Base-by-base conservation (phyloP, 2,113 vertebrate species). In the Callionymus lyra region DNA sequence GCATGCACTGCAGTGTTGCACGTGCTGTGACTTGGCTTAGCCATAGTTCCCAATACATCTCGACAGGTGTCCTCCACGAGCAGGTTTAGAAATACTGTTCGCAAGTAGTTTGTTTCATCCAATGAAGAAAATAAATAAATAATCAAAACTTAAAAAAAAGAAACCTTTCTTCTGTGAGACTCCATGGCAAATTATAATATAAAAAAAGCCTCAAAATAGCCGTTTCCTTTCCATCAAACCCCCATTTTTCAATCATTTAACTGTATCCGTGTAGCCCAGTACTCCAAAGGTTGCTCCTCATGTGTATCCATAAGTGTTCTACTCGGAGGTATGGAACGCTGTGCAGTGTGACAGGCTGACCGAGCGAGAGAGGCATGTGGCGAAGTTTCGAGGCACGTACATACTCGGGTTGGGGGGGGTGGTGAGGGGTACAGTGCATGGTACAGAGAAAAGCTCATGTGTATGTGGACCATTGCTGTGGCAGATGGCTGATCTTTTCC, bases 41-140 rank as follows among this genome's bases (percentile, higher is more conserved):
- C 84, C 84, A 85, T 57, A 86, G 55, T 33, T 87, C 84, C 85
- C 85, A 85, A 66, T 85, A 84, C 84, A 87, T 85, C 64, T 42
- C 66, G 21, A 5, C 21, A 27, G 21, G 21, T 8, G 21, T 27
- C 21, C 21, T 27, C 21, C 21, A 27, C 21, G 8, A 27, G 4
- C 21, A 27, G 21, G 8, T 27, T 27, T 27, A 27, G 21, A 5
- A 8, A 4, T 27, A 27, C 8, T 27, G 21, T 27, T 27, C 21
- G 4, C 8, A 5, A 27, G 21, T 27, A 27, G 21, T 27, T 27
- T 4, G 21, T 27, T 27, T 27, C 4, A 8, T 4, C 21, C 8
- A 27, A 27, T 5, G 21, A 27, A n/a, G 4, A 27, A 27, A 27
- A 27, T 27, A 5, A 27, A 27, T 27, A 27, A 27, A 27, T n/a